Base-by-base conservation (phyloP, 2,113 vertebrate species). In the Onychostruthus taczanowskii region DNA sequence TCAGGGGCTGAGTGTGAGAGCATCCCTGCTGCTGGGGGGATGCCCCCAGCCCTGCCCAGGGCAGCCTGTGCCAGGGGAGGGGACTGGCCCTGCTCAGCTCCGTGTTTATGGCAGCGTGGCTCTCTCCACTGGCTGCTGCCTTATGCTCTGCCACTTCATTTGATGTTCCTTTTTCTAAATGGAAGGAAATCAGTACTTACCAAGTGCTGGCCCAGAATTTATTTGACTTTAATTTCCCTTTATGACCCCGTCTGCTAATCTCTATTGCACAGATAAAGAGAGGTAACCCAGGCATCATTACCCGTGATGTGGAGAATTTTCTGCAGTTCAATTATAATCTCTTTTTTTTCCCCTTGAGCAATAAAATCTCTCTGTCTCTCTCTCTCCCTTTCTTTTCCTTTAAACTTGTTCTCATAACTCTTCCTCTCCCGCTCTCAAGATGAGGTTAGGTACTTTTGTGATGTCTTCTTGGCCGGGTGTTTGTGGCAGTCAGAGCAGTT, bases 221-320 rank as follows among this genome's bases (percentile, higher is more conserved):
- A 96, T 96, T 96, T 93, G 93, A 90, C 92, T 96, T 96, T 97
- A 96, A 96, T 96, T 94, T 95, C 90, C 76, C 76, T 95, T 96
- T 97, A 96, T 96, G 92, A 95, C 93, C 90, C 92, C 9, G 37
- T 89, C 93, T 94, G 92, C 92, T 97, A 95, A 96, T 96, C 93
- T 96, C 92, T 96, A 86, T 84, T 93, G 92, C 94, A 81, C 88
- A 96, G 93, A 96, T 97, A 96, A 97, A 96, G 90, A 92, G 95
- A 95, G 92, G 94, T 94, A 97, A 94, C 95, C 92, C 94, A 93
- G 93, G 90, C 94, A 96, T 94, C 94, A 89, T 96, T 94, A 96
- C 90, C 68, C 5, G 0, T 46, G 85, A 75, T 94, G 93, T 84
- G 73, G 88, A 93, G 95, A 95, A 95, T 93, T 95, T 95, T 93